Evolutionary conservation across 1,140 invertebrate genomes (phyloP).

Genomic region (Acromyrmex charruanus): DNA sequence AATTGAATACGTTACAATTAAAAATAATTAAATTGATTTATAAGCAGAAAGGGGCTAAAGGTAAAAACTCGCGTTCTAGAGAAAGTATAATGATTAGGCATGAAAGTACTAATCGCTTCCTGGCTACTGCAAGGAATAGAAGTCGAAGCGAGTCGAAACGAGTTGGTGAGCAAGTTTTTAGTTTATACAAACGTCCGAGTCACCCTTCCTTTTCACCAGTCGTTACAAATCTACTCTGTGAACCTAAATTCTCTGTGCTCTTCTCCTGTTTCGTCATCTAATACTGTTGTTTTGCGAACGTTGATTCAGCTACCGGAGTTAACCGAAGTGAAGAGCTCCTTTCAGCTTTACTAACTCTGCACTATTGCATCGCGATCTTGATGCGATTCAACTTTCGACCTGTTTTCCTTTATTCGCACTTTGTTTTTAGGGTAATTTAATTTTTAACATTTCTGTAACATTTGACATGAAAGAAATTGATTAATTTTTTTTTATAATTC

Average conservation of each 20-base stretch:
- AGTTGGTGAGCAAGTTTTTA: conserved; percentile 29
- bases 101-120: conserved; percentile 34
- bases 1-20: conserved; percentile 8
- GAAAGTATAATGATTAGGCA: conserved; percentile 28
- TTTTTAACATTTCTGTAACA: background rate
- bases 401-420: background rate
- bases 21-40: conserved; percentile 11
- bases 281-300: conserved; percentile 20
- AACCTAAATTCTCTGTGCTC: conserved; percentile 22
- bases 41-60: background rate
- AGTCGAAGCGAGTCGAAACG: conserved; percentile 31
- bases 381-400: background rate
- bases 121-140: background rate
- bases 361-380: background rate
- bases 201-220: conserved; percentile 20
- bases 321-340: background rate
- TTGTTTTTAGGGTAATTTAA: background rate
- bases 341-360: conserved; percentile 6
- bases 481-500: background rate
- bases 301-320: background rate
- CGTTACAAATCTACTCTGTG: conserved; percentile 25
- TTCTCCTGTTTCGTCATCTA: conserved; percentile 7
- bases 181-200: background rate
- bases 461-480: background rate
- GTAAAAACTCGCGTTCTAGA: conserved; percentile 1